These are phyloP conservation scores for Patella depressa DNA, from an alignment of 2,888 invertebrate species.

Conservation along the genomic window DNA sequence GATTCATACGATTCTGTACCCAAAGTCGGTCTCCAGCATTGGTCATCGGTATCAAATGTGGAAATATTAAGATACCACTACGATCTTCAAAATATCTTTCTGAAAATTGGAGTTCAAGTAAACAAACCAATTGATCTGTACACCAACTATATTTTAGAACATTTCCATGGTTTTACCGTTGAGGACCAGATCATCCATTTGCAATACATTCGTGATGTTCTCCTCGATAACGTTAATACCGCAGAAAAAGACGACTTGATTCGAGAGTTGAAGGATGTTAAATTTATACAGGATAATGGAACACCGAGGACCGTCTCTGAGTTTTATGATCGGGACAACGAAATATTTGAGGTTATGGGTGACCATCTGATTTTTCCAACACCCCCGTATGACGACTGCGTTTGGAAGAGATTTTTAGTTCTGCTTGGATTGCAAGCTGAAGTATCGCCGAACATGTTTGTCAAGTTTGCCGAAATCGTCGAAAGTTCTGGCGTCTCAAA, in stretches of 20 bases:
- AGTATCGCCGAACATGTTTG: slow-evolving; percentile 33
- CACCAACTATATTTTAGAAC: slow-evolving; percentile 31
- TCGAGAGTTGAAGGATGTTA: slow-evolving; percentile 31
- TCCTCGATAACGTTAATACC: neutral
- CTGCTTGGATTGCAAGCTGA: slow-evolving; percentile 29
- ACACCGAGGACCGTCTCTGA: slow-evolving; percentile 35
- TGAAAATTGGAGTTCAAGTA: slow-evolving; percentile 31
- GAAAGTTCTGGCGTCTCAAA: slow-evolving; percentile 20
- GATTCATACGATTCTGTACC: neutral
- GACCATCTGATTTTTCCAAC: slow-evolving; percentile 44
- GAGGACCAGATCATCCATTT: slow-evolving; percentile 22
- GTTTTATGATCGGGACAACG: slow-evolving; percentile 47
- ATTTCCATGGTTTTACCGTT: slow-evolving; percentile 18
- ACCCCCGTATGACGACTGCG: neutral
- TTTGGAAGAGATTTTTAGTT: slow-evolving; percentile 31
- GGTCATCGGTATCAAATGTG: slow-evolving; percentile 10
- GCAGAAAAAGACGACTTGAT: slow-evolving; percentile 32
- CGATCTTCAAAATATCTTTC: slow-evolving; percentile 27
- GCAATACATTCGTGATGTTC: slow-evolving; percentile 19
- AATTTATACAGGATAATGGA: slow-evolving; percentile 41
- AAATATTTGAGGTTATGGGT: slow-evolving; percentile 46
- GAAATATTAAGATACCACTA: slow-evolving; percentile 22
- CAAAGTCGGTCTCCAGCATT: slow-evolving; percentile 19
- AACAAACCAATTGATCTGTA: slow-evolving; percentile 28
- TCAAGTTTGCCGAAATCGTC: slow-evolving; percentile 35